Base-by-base conservation (phyloP, 2,797 vertebrate genomes). In the Gymnothorax reevesii region DNA sequence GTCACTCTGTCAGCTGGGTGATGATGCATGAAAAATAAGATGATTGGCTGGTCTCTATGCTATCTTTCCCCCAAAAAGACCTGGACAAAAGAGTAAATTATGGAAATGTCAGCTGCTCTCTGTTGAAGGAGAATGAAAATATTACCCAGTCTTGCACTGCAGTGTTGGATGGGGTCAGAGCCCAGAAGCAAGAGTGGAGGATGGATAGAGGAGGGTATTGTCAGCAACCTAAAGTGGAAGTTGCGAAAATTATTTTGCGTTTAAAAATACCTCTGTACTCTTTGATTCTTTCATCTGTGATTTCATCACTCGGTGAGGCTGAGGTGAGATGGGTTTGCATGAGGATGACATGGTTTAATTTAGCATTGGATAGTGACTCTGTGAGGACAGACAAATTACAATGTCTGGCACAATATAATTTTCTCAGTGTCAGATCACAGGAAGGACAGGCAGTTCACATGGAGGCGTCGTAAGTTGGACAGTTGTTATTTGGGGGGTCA, bases 231-330 rank as follows among this genome's bases (percentile, higher is more conserved):
- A 13, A 54, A 83, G 57, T 84, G 20, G 52, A 57, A 82, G 82
- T 69, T 84, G 82, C 55, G 42, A 84, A 87, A 60, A 59, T 77
- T 84, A 77, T 77, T 52, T 49, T 84, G n/a, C 54, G 27, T 42
- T 69, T 84, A 84, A 77, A 87, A 86, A 83, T 86, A 86, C 33
- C 64, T 69, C 62, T 10, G 64, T 20, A 73, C 52, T 20, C 64
- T 25, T 54, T 87, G 86, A 75, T 62, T 52, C 33, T 79, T 27
- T 20, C 62, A 42, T n/a, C 69, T 83, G 66, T 83, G 64, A n/a
- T 66, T 8, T 10, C 6, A 10, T 17, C 77, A 3, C 57, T 17
- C n/a, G 71, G 62, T 86, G 80, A 59, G 62, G 57, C 54, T 27
- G 59, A 86, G 77, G 77, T 55, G 62, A 80, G 6, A 52, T 22